phyloP scores from a whole-genome alignment of 1,140 invertebrate species.

The Apis florea region DNA sequence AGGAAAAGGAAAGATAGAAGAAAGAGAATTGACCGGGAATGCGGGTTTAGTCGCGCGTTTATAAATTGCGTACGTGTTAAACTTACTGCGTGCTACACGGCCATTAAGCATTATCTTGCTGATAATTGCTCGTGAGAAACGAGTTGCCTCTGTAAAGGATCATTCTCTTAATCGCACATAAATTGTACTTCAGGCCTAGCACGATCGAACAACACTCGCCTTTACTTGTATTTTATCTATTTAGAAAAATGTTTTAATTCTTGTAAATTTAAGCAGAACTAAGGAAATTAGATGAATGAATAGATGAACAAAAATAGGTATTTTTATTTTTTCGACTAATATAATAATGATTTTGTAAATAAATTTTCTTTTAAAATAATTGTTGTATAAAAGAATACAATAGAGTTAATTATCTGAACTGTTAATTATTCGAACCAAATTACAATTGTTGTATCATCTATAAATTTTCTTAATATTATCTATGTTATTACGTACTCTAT shows the following conservation, averaged over 20 bases:
- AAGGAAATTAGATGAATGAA: no score
- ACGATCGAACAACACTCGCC: neutral
- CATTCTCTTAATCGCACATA: slow-evolving; percentile 44
- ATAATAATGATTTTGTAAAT: no score
- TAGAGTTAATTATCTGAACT: no score
- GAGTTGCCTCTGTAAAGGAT: slow-evolving; percentile 37
- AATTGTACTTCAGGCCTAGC: slow-evolving; percentile 15
- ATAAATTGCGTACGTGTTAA: slow-evolving; percentile 32
- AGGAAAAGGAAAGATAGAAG: neutral
- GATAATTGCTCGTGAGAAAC: slow-evolving; percentile 42
- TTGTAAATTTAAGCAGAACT: neutral
- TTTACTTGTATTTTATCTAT: neutral
- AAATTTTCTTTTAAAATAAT: no score
- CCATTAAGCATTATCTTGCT: slow-evolving; percentile 42
- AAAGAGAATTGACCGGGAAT: neutral
- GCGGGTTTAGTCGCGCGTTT: neutral
- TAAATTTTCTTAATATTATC: no score
- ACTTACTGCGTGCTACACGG: slow-evolving; percentile 30
- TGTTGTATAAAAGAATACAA: no score
- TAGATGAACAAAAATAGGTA: no score
- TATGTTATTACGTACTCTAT: no score
- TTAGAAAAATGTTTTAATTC: slow-evolving; percentile 6
- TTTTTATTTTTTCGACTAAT: no score
- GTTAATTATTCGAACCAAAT: no score
- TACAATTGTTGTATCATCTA: no score